Evolutionary conservation across 2,888 invertebrate species (phyloP), one percentile per base, ranked within the genome.

Genomic region (Seira sanloemensis): DNA sequence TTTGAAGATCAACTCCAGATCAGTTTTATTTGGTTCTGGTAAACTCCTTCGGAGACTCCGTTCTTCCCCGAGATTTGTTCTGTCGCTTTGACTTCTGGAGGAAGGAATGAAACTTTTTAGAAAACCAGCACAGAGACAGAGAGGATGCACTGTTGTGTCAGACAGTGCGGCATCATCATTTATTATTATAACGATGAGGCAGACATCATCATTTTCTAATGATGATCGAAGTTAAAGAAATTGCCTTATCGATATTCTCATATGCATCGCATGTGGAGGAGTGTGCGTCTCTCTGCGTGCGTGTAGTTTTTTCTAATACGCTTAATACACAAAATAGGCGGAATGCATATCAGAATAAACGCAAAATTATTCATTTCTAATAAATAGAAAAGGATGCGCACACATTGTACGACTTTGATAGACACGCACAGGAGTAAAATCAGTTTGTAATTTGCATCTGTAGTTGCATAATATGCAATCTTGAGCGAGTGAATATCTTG

Each of bases 111-210:
- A 68, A 27, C n/a, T n/a, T n/a, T 27, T 68, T 18, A 68, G 69
- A 79, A 72, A 79, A 79, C 62, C 69, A 78, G 37, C 68, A 27
- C 26, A 2, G 12, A 74, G 67, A 66, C 26, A 54, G 16, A 74
- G 18, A 58, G 58, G 58, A 23, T 77, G 69, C 46, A 23, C 24
- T 74, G 62, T 23, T 21, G 69, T 75, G 81, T 46, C 81, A 81
- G 81, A 81, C 80, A 69, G 62, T 69, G 75, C 69, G 81, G 81
- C 81, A 69, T 75, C 81, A 79, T 72, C 50, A 54, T 77, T 23
- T 9, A 18, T 74, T 74, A 58, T 58, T 58, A 58, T n/a, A 58
- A 58, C 58, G 58, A n/a, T 9, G 12, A 58, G 58, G 58, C 58
- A 58, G n/a, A 4, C 58, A 58, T 58, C 7, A n/a, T 7, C 9